Percentiles rank a stretch among this genome's conserved stretches.
phyloP scores from a whole-genome alignment of 2,113 vertebrate species.

The Alosa alosa region DNA sequence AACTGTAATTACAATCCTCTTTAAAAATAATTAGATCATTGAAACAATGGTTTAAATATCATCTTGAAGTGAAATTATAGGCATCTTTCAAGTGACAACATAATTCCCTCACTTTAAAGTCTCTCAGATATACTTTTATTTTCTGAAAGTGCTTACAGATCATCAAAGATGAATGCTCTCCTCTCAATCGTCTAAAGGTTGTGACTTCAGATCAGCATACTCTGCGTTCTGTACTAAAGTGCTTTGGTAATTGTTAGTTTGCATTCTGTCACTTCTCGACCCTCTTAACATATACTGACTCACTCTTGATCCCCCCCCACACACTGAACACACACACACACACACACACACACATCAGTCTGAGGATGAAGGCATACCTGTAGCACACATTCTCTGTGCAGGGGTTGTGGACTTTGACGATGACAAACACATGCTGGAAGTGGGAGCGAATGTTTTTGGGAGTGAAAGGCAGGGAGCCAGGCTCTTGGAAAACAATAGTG shows the following conservation, averaged over 20 bases:
- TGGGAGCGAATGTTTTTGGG: conserved; percentile 96
- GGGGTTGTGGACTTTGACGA: conserved; percentile 93
- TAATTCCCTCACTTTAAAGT: conserved; percentile 51
- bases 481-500: conserved; percentile 98
- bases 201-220: conserved; percentile 23
- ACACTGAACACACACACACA: too few relatives aligned
- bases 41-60: conserved; percentile 12
- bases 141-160: conserved; percentile 42
- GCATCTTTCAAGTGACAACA: background rate
- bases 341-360: too few relatives aligned
- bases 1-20: conserved; percentile 9
- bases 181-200: conserved; percentile 38
- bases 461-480: conserved; percentile 93
- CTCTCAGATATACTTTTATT: conserved; percentile 45
- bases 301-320: background rate
- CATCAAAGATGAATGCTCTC: conserved; percentile 49
- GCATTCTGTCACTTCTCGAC: conserved; percentile 15
- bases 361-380: conserved; percentile 75
- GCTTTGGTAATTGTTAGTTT: conserved; percentile 26
- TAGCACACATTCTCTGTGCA: conserved; percentile 97
- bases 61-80: conserved; percentile 12
- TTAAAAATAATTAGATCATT: conserved; percentile 13
- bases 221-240: background rate
- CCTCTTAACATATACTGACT: background rate
- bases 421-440: conserved; percentile 97